Percentiles rank a stretch among this genome's conserved stretches.
These are phyloP conservation scores for Harpegnathos saltator DNA, from an alignment of 1,140 invertebrate species.

Conservation along the genomic window DNA sequence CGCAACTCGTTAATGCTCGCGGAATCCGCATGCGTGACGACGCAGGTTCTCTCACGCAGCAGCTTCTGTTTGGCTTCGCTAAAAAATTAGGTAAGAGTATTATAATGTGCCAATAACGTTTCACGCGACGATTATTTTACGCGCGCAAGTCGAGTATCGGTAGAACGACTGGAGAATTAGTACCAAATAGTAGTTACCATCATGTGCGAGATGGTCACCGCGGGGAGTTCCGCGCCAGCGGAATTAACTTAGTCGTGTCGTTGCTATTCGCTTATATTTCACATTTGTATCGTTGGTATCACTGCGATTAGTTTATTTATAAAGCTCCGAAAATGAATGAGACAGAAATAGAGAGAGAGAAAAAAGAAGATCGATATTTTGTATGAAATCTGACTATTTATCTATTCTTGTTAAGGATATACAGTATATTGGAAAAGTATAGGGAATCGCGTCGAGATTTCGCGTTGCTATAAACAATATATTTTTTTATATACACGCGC, in stretches of 20 bases:
- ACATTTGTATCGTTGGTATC: neutral
- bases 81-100: slow-evolving; percentile 29
- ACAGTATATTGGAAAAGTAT: too few species aligned
- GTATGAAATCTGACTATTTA: neutral
- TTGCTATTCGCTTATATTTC: slow-evolving; percentile 30
- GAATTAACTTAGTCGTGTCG: slow-evolving; percentile 39
- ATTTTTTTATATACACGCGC: too few species aligned
- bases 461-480: too few species aligned
- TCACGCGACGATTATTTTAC: slow-evolving; percentile 20
- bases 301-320: slow-evolving; percentile 15
- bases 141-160: slow-evolving; percentile 10
- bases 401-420: too few species aligned
- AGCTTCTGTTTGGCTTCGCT: slow-evolving; percentile 13
- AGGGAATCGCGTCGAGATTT: too few species aligned
- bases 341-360: too few species aligned
- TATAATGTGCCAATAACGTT: slow-evolving; percentile 50
- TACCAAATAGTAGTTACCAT: slow-evolving; percentile 57
- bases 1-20: neutral
- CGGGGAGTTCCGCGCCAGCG: neutral
- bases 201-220: neutral
- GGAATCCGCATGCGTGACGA: neutral
- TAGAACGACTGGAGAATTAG: slow-evolving; percentile 35
- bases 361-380: neutral
- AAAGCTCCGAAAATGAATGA: neutral
- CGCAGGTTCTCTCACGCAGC: neutral